Evolutionary conservation across 2,888 invertebrate species (phyloP).

Genomic region (Plagiodera versicolora): DNA sequence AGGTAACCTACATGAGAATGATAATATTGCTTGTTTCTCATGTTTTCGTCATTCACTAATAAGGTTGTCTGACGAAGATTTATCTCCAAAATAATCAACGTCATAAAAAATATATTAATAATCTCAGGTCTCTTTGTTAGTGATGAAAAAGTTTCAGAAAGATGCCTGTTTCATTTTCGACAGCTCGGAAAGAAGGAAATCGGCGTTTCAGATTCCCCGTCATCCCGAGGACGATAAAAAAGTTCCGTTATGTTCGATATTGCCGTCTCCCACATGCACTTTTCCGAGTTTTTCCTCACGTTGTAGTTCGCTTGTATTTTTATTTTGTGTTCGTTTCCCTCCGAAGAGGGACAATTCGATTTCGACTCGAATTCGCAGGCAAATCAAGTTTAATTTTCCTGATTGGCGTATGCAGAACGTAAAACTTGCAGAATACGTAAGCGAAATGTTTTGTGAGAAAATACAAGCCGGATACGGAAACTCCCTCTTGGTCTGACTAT

Average conservation of each 20-base stretch:
- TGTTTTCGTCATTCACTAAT: too few relatives aligned
- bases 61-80: too few relatives aligned
- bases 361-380: constrained; percentile 36
- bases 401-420: constrained; percentile 41
- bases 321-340: constrained; percentile 34
- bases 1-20: too few relatives aligned
- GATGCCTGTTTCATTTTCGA: too few relatives aligned
- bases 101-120: too few relatives aligned
- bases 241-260: neutral
- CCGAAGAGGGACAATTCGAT: constrained; percentile 38
- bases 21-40: too few relatives aligned
- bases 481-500: constrained; percentile 5
- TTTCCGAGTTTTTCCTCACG: constrained; percentile 3
- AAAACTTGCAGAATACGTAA: constrained; percentile 40
- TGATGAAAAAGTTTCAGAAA: too few relatives aligned
- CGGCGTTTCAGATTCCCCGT: neutral
- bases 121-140: too few relatives aligned
- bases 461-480: constrained; percentile 26
- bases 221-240: neutral
- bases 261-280: neutral
- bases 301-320: constrained; percentile 19
- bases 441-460: constrained; percentile 33
- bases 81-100: too few relatives aligned
- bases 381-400: constrained; percentile 42
- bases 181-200: too few relatives aligned